phyloP scores from a whole-genome alignment of 2,113 vertebrate species.

The Gambusia holbrooki region DNA sequence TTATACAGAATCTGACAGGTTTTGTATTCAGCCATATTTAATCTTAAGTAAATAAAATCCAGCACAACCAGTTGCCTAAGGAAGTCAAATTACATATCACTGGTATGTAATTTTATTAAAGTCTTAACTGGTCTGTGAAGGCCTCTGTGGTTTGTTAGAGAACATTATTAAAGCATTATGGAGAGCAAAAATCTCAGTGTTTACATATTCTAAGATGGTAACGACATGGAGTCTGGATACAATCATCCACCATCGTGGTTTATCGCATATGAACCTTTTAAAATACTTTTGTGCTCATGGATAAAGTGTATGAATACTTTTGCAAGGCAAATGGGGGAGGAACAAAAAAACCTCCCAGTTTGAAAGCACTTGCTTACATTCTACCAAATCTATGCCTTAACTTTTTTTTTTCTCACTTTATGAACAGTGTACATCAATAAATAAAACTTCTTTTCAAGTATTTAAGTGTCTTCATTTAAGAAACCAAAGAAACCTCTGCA shows the following conservation, averaged over 20 bases:
- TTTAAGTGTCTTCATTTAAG: background rate
- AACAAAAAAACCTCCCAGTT: background rate
- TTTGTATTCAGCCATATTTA: too few species aligned
- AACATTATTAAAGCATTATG: too few species aligned
- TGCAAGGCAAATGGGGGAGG: background rate
- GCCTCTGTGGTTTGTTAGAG: too few species aligned
- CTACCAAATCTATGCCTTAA: slow-evolving; percentile 50
- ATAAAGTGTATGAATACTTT: background rate
- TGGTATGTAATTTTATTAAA: too few species aligned
- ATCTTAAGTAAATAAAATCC: too few species aligned
- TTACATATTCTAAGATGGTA: background rate
- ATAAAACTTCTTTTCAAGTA: slow-evolving; percentile 18
- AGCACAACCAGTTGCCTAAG: too few species aligned
- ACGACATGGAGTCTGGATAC: background rate
- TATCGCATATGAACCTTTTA: background rate
- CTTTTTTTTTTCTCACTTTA: slow-evolving; percentile 35
- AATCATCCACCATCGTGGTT: background rate
- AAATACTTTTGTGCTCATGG: background rate
- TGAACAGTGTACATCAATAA: slow-evolving; percentile 50
- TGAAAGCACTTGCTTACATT: slow-evolving; percentile 4
- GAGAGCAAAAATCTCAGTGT: background rate
- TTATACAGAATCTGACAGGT: background rate
- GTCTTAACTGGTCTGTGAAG: too few species aligned
- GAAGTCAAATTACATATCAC: too few species aligned
- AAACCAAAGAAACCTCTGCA: slow-evolving; percentile 12